Conservation (phyloP, 2,797 vertebrate species). For the Clarias laeviceps region DNA sequence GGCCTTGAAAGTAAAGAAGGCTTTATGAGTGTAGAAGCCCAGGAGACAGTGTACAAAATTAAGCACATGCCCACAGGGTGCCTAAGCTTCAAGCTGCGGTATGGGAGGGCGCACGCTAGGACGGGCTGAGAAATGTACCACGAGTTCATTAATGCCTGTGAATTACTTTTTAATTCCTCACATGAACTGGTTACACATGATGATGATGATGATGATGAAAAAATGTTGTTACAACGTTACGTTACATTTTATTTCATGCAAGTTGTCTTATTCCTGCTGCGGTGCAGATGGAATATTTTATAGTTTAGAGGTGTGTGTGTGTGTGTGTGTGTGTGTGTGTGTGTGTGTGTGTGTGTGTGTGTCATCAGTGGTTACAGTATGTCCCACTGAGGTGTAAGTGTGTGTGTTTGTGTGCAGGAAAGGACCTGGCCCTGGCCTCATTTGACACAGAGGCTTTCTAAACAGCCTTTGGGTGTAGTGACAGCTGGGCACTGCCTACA, state of each 20-base stretch:
- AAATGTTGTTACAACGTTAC: background rate
- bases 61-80: slow-evolving; percentile 43
- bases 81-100: slow-evolving; percentile 21
- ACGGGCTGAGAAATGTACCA: slow-evolving; percentile 31
- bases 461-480: slow-evolving; percentile 50
- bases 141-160: background rate
- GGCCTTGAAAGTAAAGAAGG: slow-evolving; percentile 51
- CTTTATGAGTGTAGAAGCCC: slow-evolving; percentile 45
- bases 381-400: slow-evolving; percentile 23
- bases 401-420: background rate
- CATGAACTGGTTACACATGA: background rate
- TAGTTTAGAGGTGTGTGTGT: too few relatives aligned
- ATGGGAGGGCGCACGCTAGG: slow-evolving; percentile 2
- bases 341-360: slow-evolving; percentile 18
- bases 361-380: slow-evolving; percentile 27
- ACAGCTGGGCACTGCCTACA: slow-evolving; percentile 36
- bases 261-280: too few relatives aligned
- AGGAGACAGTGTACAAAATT: slow-evolving; percentile 40
- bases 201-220: background rate
- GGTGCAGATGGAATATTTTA: too few relatives aligned
- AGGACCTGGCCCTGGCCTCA: slow-evolving; percentile 34
- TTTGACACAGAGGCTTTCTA: slow-evolving; percentile 49
- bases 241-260: background rate
- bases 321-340: too few relatives aligned
- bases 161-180: slow-evolving; percentile 43